Conservation (phyloP, 2,113 vertebrate species). For the Orientallactaga bullata region DNA sequence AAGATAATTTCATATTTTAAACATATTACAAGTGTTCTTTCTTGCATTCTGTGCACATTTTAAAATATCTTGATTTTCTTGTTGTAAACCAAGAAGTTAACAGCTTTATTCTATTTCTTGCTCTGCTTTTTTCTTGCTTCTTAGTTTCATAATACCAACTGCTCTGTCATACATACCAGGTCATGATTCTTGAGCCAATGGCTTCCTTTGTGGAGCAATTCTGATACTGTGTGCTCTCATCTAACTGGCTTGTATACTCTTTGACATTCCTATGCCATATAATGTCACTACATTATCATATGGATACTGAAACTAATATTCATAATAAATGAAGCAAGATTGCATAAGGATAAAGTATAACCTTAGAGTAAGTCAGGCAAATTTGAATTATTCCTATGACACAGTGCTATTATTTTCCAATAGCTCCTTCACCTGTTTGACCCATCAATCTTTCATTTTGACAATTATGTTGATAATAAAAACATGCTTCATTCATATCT, state of each 20-base stretch:
- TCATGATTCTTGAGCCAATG: neutral
- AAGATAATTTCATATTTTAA: constrained; percentile 29
- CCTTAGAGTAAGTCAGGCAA: neutral
- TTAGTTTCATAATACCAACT: neutral
- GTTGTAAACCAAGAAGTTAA: neutral
- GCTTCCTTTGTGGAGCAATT: neutral
- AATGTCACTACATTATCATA: neutral
- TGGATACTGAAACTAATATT: neutral
- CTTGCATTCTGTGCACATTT: constrained; percentile 4
- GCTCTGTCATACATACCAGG: neutral
- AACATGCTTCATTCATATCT: neutral
- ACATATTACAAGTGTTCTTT: neutral
- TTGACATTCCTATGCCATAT: neutral
- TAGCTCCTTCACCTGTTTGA: neutral
- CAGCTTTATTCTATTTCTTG: neutral
- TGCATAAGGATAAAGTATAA: neutral
- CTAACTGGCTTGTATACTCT: neutral
- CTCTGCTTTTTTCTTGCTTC: neutral
- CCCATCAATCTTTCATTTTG: neutral
- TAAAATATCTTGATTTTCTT: constrained; percentile 3
- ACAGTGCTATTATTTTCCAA: neutral
- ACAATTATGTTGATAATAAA: neutral
- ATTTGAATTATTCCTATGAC: neutral
- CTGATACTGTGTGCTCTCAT: neutral
- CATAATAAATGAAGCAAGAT: neutral